Percentiles rank a stretch among this genome's conserved stretches.
These are phyloP conservation scores for Halcyon chelicuti DNA, from an alignment of 2,797 vertebrate genomes.

Conservation along the genomic window DNA sequence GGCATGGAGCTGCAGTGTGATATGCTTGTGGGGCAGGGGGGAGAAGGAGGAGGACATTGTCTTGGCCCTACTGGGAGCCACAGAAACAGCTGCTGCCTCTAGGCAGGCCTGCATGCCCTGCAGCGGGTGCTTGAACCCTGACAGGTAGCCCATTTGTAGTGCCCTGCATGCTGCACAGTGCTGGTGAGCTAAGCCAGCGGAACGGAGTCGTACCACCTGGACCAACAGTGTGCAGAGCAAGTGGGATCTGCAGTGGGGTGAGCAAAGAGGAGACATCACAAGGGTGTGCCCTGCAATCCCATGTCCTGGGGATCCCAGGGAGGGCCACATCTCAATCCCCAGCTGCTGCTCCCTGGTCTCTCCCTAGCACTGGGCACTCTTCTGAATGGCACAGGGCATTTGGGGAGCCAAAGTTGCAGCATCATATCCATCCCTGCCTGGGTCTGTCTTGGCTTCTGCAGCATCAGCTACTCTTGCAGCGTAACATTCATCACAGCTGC, in stretches of 20 bases:
- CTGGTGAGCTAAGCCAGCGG: neutral
- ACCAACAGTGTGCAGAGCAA: neutral
- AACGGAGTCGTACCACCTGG: neutral
- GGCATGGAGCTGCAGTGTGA: neutral
- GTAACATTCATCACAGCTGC: neutral
- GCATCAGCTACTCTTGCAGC: neutral
- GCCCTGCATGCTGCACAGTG: neutral
- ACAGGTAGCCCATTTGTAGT: neutral
- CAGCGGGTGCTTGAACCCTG: neutral
- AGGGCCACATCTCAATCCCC: neutral
- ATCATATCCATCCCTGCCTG: neutral
- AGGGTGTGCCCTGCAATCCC: accelerated
- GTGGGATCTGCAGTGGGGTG: neutral
- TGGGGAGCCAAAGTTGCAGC: neutral
- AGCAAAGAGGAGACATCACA: neutral
- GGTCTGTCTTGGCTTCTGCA: neutral
- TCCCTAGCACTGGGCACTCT: neutral
- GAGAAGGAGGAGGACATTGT: neutral
- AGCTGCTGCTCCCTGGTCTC: neutral
- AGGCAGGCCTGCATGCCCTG: neutral
- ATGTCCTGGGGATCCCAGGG: neutral
- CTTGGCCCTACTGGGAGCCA: neutral
- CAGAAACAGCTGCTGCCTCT: neutral
- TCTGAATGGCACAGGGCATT: neutral
- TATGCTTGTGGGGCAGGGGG: neutral